Evolutionary conservation across 2,797 vertebrate species (phyloP).

Genomic region (Rhinoraja longicauda): DNA sequence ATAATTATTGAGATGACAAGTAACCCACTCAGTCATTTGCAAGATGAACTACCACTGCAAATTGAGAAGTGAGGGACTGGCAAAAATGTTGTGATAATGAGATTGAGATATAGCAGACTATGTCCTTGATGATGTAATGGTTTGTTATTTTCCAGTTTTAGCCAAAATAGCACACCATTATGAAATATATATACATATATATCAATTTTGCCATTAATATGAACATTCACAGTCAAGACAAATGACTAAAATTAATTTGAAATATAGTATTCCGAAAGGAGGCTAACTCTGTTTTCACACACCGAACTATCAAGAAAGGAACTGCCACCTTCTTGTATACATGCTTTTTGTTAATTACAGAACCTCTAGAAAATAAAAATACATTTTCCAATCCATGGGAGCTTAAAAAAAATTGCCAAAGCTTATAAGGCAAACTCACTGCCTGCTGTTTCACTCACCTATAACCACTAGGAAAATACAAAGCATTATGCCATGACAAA

Average conservation of each 20-base stretch:
- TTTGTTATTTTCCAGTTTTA: background rate
- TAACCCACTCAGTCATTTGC: slow-evolving; percentile 54
- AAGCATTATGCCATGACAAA: no score
- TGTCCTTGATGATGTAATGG: slow-evolving; percentile 56
- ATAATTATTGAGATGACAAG: slow-evolving; percentile 65
- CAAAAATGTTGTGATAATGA: slow-evolving; percentile 73
- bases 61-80: slow-evolving; percentile 74
- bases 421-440: background rate
- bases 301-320: background rate
- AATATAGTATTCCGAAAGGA: background rate
- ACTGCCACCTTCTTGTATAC: background rate
- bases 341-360: background rate
- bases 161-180: background rate
- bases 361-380: background rate
- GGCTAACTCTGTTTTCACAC: background rate
- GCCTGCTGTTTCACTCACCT: background rate
- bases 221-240: background rate
- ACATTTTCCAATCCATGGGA: background rate
- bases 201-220: slow-evolving; percentile 17
- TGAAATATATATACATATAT: background rate
- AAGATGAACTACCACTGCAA: slow-evolving; percentile 53
- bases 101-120: slow-evolving; percentile 55
- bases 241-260: no score
- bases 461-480: background rate
- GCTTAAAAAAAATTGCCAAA: background rate